A percentile compares a stretch with the other conserved stretches of the same genome.
Conservation (phyloP, 2,888 invertebrate genomes). For the Napeogenes inachia region DNA sequence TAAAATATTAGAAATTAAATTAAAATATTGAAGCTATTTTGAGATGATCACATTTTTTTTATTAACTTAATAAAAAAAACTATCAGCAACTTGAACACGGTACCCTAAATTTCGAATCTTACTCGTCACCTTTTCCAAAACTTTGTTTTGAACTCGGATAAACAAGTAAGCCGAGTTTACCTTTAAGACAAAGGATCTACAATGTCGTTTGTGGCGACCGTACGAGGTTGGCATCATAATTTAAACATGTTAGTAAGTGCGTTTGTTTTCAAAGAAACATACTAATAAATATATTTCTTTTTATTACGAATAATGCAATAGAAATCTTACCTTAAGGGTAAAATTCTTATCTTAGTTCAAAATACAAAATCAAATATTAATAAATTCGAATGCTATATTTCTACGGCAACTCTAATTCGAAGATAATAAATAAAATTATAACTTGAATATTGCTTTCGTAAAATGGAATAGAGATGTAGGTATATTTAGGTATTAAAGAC, state of each 20-base stretch:
- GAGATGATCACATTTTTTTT: too few species aligned
- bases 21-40: too few species aligned
- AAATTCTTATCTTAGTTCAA: not conserved
- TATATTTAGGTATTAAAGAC: too few species aligned
- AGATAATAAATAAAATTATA: too few species aligned
- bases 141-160: conserved; percentile 19
- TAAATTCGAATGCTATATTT: too few species aligned
- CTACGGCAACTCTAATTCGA: too few species aligned
- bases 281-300: not conserved
- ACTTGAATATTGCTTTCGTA: too few species aligned
- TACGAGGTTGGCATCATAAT: conserved; percentile 5
- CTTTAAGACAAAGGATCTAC: conserved; percentile 13
- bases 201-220: conserved; percentile 8
- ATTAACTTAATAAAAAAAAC: not conserved
- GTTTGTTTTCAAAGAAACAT: conserved; percentile 4
- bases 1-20: too few species aligned
- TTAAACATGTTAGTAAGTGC: conserved; percentile 7
- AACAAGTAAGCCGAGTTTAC: conserved; percentile 24
- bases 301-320: conserved; percentile 3
- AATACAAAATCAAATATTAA: not conserved
- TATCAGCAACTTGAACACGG: not conserved
- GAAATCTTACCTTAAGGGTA: not conserved
- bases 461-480: too few species aligned
- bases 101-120: conserved; percentile 10
- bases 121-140: conserved; percentile 22